Percentiles rank a stretch among this genome's conserved stretches.
Conservation (phyloP, 2,797 vertebrate genomes). For the Catharus ustulatus region DNA sequence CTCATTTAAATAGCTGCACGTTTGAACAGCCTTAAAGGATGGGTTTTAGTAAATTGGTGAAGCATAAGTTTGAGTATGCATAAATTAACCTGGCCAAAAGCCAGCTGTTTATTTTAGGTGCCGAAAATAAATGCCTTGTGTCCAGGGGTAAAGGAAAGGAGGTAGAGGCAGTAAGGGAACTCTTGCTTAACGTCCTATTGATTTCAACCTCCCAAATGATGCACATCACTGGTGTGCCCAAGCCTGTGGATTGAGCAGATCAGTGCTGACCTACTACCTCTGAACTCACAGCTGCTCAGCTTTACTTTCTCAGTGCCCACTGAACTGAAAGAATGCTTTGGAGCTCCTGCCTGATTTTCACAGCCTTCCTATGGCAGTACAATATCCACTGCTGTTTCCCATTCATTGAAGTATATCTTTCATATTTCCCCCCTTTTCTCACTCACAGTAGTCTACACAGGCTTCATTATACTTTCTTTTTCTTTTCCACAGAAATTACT, state of each 20-base stretch:
- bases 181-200: not conserved
- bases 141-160: not conserved
- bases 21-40: slow-evolving; percentile 53
- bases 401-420: not conserved
- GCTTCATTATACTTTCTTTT: not conserved
- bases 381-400: slow-evolving; percentile 1
- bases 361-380: not conserved
- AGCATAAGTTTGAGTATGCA: slow-evolving; percentile 25
- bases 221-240: not conserved
- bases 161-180: not conserved
- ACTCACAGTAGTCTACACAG: not conserved
- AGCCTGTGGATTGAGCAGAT: not conserved
- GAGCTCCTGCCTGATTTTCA: slow-evolving; percentile 18
- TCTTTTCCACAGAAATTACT: not conserved
- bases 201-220: not conserved
- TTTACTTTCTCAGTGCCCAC: not conserved
- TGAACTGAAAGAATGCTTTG: not conserved
- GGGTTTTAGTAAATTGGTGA: slow-evolving; percentile 55
- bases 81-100: slow-evolving; percentile 57
- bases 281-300: not conserved
- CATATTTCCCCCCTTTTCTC: not conserved
- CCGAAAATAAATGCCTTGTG: not conserved
- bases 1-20: slow-evolving; percentile 61
- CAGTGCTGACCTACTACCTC: not conserved
- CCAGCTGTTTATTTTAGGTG: slow-evolving; percentile 13